Evolutionary conservation across 2,113 vertebrate genomes (phyloP), one percentile per base, ranked within the genome.

Genomic region (Entomyzon cyanotis): DNA sequence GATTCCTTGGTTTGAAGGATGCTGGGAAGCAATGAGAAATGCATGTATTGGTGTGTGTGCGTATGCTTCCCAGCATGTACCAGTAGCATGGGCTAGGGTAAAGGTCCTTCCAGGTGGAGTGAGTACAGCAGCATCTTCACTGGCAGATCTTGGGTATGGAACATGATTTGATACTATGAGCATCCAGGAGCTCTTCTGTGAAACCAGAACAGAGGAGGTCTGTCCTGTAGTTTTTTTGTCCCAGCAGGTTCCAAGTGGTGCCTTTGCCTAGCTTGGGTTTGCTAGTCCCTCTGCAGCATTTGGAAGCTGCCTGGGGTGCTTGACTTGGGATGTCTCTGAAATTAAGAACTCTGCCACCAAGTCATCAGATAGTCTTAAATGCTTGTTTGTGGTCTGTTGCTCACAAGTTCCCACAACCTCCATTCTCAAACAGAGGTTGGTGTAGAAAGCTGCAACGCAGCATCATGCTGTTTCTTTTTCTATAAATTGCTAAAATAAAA

Each of bases 11-110:
- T 81, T 14, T 44, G 60, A 58, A 74, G 60, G 37, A 49, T 1
- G 0, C 37, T 59, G 27, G 33, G 52, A 53, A 68, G 39, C 44
- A 55, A 22, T 0, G 2, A 49, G 49, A 63, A 71, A 15, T 18
- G 6, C 2, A 0, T 5, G 24, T 42, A 6, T 5, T 8, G 42
- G n/a, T 8, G 33, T 37, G 37, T 37, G 37, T 28, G 65, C 0
- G 0, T 37, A 56, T 41, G 42, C 64, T 65, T 70, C 52, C 63
- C 41, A 76, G 10, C 1, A 4, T 1, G 10, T 67, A 33, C 31
- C 35, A 24, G n/a, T 12, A n/a, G 46, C 9, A 0, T 49, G 30
- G 47, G 10, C 63, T 14, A 5, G 46, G 21, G 33, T 21, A 12
- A 59, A 31, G 21, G 46, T 7, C 27, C n/a, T 84, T 27, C 25